Evolutionary conservation across 2,113 vertebrate genomes (phyloP), one percentile per base, ranked within the genome.

Genomic region (Etheostoma spectabile): DNA sequence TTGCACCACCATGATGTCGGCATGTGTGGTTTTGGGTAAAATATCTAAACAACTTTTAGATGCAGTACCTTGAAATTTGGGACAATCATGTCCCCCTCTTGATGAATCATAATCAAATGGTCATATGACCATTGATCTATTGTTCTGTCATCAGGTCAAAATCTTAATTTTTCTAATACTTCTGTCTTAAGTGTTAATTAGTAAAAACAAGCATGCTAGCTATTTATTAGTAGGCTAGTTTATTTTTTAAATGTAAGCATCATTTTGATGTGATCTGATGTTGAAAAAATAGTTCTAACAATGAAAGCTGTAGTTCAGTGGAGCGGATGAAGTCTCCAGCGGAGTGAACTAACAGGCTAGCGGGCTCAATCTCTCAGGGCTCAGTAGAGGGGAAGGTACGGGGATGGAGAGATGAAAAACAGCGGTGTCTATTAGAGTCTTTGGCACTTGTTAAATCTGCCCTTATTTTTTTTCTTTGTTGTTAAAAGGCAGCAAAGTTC

Each of bases 371-470:
- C 72, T 63, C 69, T 66, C 64, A 56, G 66, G 63, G 30, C 62
- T 83, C 52, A 30, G 62, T 19, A 2, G 45, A 80, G 51, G n/a
- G 52, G 35, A 19, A 19, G 16, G 13, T 15, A 46, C 27, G 71
- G 71, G 30, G 33, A 69, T 38, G 35, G 42, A 69, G 65, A 84
- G 81, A 79, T 82, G 19, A 86, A 87, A 86, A 85, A 62, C 51
- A 56, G 60, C 4, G 5, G 35, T 53, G 8, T 5, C 55, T 52
- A 80, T 88, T 60, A 46, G 67, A 77, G 82, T 42, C 27, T 27
- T 55, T 30, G 57, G 18, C 33, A 7, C 61, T 51, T 8, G 5
- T 71, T 51, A 79, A 77, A 65, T 59, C 65, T 52, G 53, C 63
- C 22, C n/a, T 53, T n/a, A 27, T 66, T 87, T 45, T 74, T 76